A percentile compares a stretch with the other conserved stretches of the same genome.
Evolutionary conservation across 2,113 vertebrate species (phyloP).

Genomic region (Fregetta grallaria): DNA sequence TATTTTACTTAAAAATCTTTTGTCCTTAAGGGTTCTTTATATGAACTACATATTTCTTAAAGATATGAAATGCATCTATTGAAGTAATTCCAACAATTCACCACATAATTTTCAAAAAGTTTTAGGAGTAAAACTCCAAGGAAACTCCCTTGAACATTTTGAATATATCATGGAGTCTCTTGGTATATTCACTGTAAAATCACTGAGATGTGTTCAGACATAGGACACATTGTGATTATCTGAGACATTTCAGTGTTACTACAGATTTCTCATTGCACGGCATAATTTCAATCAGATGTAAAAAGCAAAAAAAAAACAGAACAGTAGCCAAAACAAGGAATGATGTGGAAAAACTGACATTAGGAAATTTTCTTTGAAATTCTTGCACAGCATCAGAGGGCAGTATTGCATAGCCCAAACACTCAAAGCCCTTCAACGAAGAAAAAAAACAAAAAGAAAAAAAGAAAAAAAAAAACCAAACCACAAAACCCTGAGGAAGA

Average conservation of each 20-base stretch:
- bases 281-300: neutral
- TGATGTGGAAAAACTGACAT: neutral
- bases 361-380: neutral
- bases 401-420: constrained; percentile 25
- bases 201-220: neutral
- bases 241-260: neutral
- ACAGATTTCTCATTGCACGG: neutral
- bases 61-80: neutral
- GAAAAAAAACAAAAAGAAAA: fast-evolving
- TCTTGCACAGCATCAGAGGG: constrained; percentile 23
- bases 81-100: neutral
- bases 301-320: neutral
- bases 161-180: neutral
- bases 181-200: neutral
- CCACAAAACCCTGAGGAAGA: neutral
- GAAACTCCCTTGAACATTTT: neutral
- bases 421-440: neutral
- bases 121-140: neutral
- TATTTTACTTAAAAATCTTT: neutral
- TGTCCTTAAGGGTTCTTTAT: neutral
- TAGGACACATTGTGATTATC: neutral
- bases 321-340: neutral
- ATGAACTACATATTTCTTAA: neutral
- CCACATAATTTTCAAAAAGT: neutral
- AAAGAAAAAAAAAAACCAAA: neutral